Base-by-base conservation (phyloP, 2,113 vertebrate genomes). In the Mastomys coucha region DNA sequence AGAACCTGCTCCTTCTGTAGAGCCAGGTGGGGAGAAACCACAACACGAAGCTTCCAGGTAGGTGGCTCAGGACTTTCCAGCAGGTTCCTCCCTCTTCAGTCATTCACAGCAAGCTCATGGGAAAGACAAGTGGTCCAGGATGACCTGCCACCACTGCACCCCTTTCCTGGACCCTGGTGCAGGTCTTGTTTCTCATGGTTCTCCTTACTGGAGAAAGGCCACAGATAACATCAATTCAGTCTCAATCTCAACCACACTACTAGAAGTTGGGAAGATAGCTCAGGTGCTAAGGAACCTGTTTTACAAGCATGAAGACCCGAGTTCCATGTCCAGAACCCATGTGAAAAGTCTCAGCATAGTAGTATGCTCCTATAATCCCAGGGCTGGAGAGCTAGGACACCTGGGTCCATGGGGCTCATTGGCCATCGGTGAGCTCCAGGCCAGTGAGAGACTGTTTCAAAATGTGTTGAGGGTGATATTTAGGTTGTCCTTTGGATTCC, bases 31-130 rank as follows among this genome's bases (percentile, higher is more conserved):
- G 33, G 63, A 95, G 72, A 88, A 95, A 16, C 65, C 19, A 5
- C 39, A 36, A 73, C 69, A 31, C 2, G 10, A 7, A 4, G 33
- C 45, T 31, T 49, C 91, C 94, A 97, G 97, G 97, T 98, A 82
- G 53, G 96, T 97, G 85, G 10, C 89, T 81, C 12, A 7, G 75
- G 88, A 89, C 33, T 33, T 56, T 84, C 39, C 14, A 36, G 85
- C 14, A 53, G 75, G 36, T 13, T 8, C 80, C 53, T 60, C 13
- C 1, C 60, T 2, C 28, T 33, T 31, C 33, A 24, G 51, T 58
- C 91, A 82, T 9, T 22, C 65, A 75, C 31, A 26, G 19, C 53
- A n/a, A 45, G 4, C 17, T 20, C 26, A 36, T 42, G n/a, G 28
- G 51, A 42, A 39, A 70, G 51, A 17, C 53, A n/a, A 9, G 12